Base-by-base conservation (phyloP, 2,113 vertebrate genomes). In the Ammodytes dubius region DNA sequence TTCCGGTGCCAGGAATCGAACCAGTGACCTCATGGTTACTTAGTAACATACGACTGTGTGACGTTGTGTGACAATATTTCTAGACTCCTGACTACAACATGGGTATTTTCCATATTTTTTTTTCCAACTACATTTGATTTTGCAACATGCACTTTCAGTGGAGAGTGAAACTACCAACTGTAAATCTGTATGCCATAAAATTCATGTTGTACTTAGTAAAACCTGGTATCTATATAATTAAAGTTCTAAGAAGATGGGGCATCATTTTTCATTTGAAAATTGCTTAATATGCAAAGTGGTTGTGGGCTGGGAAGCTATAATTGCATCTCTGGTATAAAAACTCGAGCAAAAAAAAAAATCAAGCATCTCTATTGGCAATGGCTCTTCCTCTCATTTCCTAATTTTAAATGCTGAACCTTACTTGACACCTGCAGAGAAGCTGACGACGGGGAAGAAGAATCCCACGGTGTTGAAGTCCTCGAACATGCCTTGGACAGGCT, bases 401-500 rank as follows among this genome's bases (percentile, higher is more conserved):
- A 54, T 65, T 61, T 64, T 50, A 65, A 67, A 58, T 42, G 42
- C 42, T 19, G 82, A 64, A 45, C 60, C 91, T 93, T 96, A 99
- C 98, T 99, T 99, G 90, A 98, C 96, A 73, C 98, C 98, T 68
- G 98, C 98, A 83, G 98, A 99, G 91, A 99, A 97, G 94, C 98
- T 99, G 92, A 98, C 96, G 1, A 98, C 98, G 0, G 98, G 98
- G 85, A 97, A 99, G 95, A 99, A 98, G 88, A 98, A 97, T 2
- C 98, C 97, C 4, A 98, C 97, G 0, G 90, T 97, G 90, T 95
- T 97, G 92, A 99, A 99, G 92, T 98, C 97, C 93, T 99, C 98
- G 81, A 99, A 99, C 98, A 99, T 99, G 85, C 98, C 98, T 93
- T 99, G 98, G 46, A 99, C 98, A 1, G 98, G 98, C 82, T 99